These are phyloP conservation scores for Macrophya annulata DNA, from an alignment of 2,888 invertebrate species.

Conservation along the genomic window DNA sequence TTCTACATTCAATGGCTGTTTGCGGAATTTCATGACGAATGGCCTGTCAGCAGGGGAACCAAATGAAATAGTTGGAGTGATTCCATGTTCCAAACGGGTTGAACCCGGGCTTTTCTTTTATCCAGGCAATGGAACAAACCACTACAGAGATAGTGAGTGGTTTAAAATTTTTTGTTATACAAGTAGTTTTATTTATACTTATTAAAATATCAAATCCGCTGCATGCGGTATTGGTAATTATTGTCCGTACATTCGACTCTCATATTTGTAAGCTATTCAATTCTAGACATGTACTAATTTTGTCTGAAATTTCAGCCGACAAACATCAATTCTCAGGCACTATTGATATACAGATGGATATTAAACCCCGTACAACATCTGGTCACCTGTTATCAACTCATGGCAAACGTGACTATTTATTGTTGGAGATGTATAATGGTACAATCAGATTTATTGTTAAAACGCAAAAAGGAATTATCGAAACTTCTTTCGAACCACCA, in stretches of 20 bases:
- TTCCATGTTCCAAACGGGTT: conserved; percentile 90
- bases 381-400: conserved; percentile 94
- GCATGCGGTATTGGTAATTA: background rate
- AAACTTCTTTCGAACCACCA: conserved; percentile 86
- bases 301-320: conserved; percentile 81
- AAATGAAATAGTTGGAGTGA: conserved; percentile 83
- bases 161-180: conserved; percentile 45
- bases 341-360: conserved; percentile 91
- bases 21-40: conserved; percentile 89
- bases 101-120: conserved; percentile 94
- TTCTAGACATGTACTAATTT: background rate
- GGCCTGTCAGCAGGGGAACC: conserved; percentile 85
- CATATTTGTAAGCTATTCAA: background rate
- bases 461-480: conserved; percentile 89
- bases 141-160: conserved; percentile 84
- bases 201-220: background rate
- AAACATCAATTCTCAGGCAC: conserved; percentile 90
- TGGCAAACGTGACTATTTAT: conserved; percentile 90
- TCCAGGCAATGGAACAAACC: conserved; percentile 85
- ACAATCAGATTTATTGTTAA: conserved; percentile 91
- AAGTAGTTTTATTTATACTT: background rate
- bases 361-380: conserved; percentile 91
- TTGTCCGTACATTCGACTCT: background rate
- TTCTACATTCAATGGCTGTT: conserved; percentile 91
- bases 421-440: conserved; percentile 94